Percentiles rank a stretch among this genome's conserved stretches.
These are phyloP conservation scores for Clarias laeviceps DNA, from an alignment of 2,797 vertebrate genomes.

Conservation along the genomic window DNA sequence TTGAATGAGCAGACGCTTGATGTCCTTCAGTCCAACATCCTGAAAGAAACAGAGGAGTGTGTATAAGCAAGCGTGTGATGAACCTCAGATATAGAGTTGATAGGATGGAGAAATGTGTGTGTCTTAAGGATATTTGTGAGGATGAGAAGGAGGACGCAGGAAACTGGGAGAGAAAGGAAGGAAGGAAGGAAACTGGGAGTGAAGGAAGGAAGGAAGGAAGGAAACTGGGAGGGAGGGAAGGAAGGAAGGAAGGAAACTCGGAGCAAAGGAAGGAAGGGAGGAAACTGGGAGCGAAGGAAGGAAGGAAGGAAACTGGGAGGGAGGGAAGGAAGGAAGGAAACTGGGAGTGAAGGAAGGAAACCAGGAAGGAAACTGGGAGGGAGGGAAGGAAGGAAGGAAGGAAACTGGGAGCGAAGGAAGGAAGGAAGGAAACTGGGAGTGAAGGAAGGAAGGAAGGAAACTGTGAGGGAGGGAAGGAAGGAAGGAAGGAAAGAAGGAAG, in stretches of 20 bases:
- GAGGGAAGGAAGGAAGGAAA: no score
- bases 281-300: background rate
- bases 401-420: no score
- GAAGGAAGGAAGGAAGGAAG: background rate
- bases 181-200: background rate
- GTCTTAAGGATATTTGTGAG: background rate
- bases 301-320: background rate
- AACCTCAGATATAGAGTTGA: background rate
- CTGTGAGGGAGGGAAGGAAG: no score
- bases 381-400: no score
- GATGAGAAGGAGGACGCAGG: background rate
- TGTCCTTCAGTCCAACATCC: constrained; percentile 45
- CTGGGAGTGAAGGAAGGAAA: no score
- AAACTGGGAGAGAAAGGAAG: background rate
- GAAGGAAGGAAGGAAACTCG: constrained; percentile 22
- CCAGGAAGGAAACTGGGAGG: no score
- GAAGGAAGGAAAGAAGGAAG: no score
- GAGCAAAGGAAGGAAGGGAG: background rate
- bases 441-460: no score
- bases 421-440: no score
- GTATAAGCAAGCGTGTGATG: background rate
- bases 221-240: no score
- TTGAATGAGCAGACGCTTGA: constrained; percentile 61
- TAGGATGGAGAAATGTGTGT: background rate
- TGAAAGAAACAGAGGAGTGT: background rate